Evolutionary conservation across 2,888 invertebrate genomes (phyloP), one percentile per base, ranked within the genome.

Genomic region (Strigamia maritima): DNA sequence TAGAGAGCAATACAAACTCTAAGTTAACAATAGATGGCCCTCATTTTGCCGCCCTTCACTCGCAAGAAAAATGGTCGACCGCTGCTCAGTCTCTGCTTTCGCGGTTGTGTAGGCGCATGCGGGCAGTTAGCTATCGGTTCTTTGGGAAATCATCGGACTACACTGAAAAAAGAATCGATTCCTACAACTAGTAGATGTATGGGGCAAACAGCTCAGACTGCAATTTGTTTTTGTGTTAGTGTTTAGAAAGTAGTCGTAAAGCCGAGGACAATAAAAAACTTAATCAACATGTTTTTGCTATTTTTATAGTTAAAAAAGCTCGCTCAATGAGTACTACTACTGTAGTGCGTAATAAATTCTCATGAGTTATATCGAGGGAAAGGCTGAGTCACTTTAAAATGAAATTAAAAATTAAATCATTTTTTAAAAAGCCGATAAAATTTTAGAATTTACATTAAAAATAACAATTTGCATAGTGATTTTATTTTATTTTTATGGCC

Each of bases 401-500:
- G 54, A 54, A 54, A 54, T 54, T 54, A 54, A 54, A 54, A 54
- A 19, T 6, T 49, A 6, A 16, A 49, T 49, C 6, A 14, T 54
- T 22, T 22, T 54, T 54, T 54, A 6, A n/a, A 54, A 54, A 54
- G 16, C n/a, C 19, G n/a, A 54, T 4, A 44, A 54, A 54, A 54
- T 19, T 19, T 19, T 54, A 8, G 54, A 19, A 54, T 54, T 54
- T 54, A 8, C 54, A 54, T 54, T 54, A 54, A 54, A 54, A 54
- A 4, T n/a, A 6, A 19, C 54, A 54, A 19, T 54, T 54, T 54
- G 4, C 54, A 54, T 19, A 19, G 8, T 54, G 19, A n/a, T 54
- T 44, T 70, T 26, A 19, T 70, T 28, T 22, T 28, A 16, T 70
- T 70, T 28, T 74, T 35, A 24, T 24, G 24, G 38, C 24, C 84